phyloP scores from a whole-genome alignment of 1,140 invertebrate species.

The Hyles vespertilio region DNA sequence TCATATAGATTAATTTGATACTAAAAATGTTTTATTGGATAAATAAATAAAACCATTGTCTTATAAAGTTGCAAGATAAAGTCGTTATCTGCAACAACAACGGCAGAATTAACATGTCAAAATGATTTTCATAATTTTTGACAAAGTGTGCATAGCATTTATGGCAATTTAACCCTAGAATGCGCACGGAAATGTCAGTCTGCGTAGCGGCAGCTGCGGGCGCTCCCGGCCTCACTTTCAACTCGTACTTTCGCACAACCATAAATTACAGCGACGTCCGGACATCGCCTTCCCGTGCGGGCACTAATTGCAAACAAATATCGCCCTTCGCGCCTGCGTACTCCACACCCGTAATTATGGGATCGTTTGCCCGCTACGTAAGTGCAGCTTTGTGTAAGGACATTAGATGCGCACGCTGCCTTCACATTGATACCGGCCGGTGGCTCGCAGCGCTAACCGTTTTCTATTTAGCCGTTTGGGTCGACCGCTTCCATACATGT shows the following conservation, averaged over 20 bases:
- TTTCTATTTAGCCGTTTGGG: conserved; percentile 16
- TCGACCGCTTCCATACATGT: conserved; percentile 12
- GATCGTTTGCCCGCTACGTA: conserved; percentile 27
- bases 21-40: too few relatives aligned
- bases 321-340: conserved; percentile 42
- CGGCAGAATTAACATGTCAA: conserved; percentile 8
- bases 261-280: conserved; percentile 40
- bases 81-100: too few relatives aligned
- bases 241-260: conserved; percentile 39
- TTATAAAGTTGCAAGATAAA: too few relatives aligned
- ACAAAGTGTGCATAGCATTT: conserved; percentile 16
- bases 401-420: conserved; percentile 26
- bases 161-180: conserved; percentile 30
- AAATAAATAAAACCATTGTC: too few relatives aligned
- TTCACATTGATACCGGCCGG: conserved; percentile 20
- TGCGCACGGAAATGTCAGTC: conserved; percentile 42
- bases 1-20: too few relatives aligned
- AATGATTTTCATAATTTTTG: conserved; percentile 11
- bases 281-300: conserved; percentile 49
- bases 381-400: conserved; percentile 34
- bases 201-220: conserved; percentile 30
- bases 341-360: conserved; percentile 39
- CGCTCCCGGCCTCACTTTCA: conserved; percentile 31
- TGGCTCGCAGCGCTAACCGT: conserved; percentile 29
- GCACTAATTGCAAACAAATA: conserved; percentile 61